Evolutionary conservation across 1,140 invertebrate species (phyloP).

Genomic region (Drosophila seguyi): DNA sequence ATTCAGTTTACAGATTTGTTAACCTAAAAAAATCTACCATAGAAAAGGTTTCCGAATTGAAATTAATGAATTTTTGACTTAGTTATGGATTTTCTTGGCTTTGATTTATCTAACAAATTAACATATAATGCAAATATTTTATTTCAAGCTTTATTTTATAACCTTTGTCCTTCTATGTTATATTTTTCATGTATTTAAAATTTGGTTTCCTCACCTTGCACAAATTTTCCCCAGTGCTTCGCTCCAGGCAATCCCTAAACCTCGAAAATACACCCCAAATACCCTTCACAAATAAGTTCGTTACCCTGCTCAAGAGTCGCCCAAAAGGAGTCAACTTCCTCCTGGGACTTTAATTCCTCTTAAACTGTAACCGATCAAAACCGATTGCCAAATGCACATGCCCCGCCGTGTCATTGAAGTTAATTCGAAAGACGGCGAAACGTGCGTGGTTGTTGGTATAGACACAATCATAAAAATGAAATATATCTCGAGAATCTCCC

Average conservation of each 20-base stretch:
- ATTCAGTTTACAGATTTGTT: background rate
- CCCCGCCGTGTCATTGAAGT: constrained; percentile 30
- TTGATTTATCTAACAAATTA: too few species aligned
- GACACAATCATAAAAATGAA: constrained; percentile 84
- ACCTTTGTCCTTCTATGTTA: background rate
- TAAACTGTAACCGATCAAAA: constrained; percentile 9
- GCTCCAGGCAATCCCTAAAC: background rate
- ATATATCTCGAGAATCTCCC: constrained; percentile 83
- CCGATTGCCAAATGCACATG: constrained; percentile 32
- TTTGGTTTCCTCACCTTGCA: fast-evolving
- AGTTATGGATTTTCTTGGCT: background rate
- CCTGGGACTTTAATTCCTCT: background rate
- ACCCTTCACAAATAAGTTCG: constrained; percentile 24
- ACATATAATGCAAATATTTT: too few species aligned
- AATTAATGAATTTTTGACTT: background rate
- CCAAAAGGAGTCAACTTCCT: constrained; percentile 1
- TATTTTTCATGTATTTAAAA: background rate
- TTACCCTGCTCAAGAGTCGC: background rate
- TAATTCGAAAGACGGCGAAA: constrained; percentile 62
- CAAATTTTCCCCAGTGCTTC: background rate
- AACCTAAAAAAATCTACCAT: background rate
- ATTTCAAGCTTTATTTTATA: background rate
- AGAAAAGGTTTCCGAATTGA: background rate
- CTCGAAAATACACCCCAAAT: constrained; percentile 14
- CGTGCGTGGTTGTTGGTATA: constrained; percentile 81